Evolutionary conservation across 2,888 invertebrate genomes (phyloP).

Genomic region (Lasioglossum oenotherae): DNA sequence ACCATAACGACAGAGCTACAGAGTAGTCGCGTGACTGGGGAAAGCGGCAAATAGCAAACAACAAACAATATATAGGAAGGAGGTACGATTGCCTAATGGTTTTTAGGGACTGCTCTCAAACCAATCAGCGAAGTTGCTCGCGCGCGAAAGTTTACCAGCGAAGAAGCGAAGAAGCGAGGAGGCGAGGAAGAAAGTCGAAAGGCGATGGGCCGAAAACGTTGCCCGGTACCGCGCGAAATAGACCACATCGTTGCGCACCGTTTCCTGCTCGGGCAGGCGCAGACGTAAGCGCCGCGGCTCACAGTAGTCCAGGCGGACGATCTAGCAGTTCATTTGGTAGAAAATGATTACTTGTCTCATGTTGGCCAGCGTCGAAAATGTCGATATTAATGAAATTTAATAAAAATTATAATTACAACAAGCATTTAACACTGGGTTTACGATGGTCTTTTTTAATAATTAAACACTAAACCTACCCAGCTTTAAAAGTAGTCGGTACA

Average conservation of each 20-base stretch:
- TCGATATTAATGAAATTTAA: too few relatives aligned
- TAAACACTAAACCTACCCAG: too few relatives aligned
- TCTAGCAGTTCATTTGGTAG: too few relatives aligned
- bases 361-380: too few relatives aligned
- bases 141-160: neutral
- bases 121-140: neutral
- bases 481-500: too few relatives aligned
- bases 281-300: conserved; percentile 3
- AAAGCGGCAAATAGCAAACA: neutral
- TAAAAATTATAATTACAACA: too few relatives aligned
- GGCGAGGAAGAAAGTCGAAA: conserved; percentile 14
- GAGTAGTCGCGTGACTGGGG: neutral
- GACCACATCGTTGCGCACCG: conserved; percentile 65
- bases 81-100: neutral
- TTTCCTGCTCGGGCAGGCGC: conserved; percentile 38
- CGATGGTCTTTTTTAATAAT: too few relatives aligned
- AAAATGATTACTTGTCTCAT: too few relatives aligned
- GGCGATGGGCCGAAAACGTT: conserved; percentile 32
- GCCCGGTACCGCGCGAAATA: conserved; percentile 56
- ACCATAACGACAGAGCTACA: too few relatives aligned
- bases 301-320: too few relatives aligned
- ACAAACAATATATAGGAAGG: neutral
- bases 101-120: neutral
- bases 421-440: too few relatives aligned
- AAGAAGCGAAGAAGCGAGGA: neutral